These are phyloP conservation scores for Meriones psammophilus DNA, from an alignment of 2,797 vertebrate genomes.

Conservation along the genomic window DNA sequence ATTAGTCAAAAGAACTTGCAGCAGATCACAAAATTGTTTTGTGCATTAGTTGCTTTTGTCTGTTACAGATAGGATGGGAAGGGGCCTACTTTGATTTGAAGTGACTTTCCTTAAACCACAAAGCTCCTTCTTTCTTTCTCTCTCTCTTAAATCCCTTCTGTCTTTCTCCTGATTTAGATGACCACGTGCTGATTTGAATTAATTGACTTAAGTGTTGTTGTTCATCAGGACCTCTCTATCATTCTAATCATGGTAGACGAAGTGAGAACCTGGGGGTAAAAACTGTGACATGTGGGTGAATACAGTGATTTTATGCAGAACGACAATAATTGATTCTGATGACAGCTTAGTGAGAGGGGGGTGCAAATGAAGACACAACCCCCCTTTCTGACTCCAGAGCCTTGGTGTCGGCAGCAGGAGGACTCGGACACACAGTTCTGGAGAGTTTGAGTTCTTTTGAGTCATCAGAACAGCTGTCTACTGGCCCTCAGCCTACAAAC, in stretches of 20 bases:
- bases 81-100: constrained; percentile 22
- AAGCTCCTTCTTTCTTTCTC: not conserved
- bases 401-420: not conserved
- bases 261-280: constrained; percentile 13
- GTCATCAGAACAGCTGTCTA: constrained; percentile 4
- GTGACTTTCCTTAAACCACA: constrained; percentile 58
- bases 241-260: constrained; percentile 14
- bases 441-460: constrained; percentile 30
- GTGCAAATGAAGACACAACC: not conserved
- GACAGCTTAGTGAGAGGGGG: not conserved
- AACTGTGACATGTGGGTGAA: not conserved
- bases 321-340: not conserved
- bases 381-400: not conserved
- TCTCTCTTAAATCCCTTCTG: constrained; percentile 19
- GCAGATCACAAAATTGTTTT: constrained; percentile 7
- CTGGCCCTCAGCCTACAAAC: constrained; percentile 38
- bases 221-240: constrained; percentile 8
- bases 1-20: not conserved
- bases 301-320: not conserved
- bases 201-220: not conserved
- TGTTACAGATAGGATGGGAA: not conserved
- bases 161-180: constrained; percentile 16
- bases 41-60: not conserved
- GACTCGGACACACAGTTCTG: not conserved
- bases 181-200: constrained; percentile 45